Evolutionary conservation across 1,140 invertebrate genomes (phyloP).

Genomic region (Pogonomyrmex barbatus): DNA sequence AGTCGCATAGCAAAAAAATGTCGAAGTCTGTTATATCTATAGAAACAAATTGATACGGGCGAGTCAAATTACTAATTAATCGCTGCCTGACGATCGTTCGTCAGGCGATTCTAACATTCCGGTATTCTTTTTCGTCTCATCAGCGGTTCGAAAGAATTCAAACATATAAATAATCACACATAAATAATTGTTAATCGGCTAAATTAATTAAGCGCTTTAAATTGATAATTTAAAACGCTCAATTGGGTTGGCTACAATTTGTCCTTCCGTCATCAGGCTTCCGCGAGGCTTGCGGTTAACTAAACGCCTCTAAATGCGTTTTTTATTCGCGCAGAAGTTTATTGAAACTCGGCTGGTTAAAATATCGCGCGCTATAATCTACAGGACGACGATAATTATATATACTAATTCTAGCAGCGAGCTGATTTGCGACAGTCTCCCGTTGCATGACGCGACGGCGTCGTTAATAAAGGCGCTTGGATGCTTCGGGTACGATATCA

Average conservation of each 20-base stretch:
- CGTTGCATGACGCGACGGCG: not conserved
- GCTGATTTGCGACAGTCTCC: slow-evolving; percentile 3
- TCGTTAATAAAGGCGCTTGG: not conserved
- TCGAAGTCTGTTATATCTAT: slow-evolving; percentile 4
- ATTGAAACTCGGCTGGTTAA: slow-evolving; percentile 38
- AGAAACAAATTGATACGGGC: slow-evolving; percentile 20
- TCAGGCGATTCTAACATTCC: not conserved
- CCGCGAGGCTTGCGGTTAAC: not conserved
- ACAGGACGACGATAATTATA: slow-evolving; percentile 44
- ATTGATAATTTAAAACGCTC: slow-evolving; percentile 20
- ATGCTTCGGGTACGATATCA: not conserved
- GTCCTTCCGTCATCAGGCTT: not conserved
- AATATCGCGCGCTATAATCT: slow-evolving; percentile 26
- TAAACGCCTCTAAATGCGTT: slow-evolving; percentile 8
- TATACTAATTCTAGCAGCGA: not conserved
- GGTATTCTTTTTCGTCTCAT: not conserved
- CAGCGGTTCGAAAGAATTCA: not conserved
- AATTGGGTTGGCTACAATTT: not conserved
- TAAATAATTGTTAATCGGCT: not conserved
- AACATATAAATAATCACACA: slow-evolving; percentile 9
- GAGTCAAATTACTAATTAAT: slow-evolving; percentile 11
- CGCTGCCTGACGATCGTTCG: not conserved
- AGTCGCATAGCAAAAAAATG: not conserved
- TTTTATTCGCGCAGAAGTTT: not conserved
- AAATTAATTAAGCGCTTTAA: slow-evolving; percentile 1